Conservation (phyloP, 2,888 invertebrate species). For the Philonicus albiceps region DNA sequence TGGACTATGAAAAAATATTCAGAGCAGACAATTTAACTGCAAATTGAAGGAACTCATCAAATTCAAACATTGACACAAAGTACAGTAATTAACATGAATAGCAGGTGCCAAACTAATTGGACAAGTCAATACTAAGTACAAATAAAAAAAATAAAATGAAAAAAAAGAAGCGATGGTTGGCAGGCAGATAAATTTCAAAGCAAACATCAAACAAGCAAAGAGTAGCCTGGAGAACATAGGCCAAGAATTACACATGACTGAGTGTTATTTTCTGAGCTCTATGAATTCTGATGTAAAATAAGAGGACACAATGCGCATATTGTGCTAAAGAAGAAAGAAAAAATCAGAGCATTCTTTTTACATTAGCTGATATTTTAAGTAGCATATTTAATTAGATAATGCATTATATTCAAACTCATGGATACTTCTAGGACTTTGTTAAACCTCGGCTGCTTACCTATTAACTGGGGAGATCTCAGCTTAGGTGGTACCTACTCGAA, state of each 20-base stretch:
- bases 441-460: no score
- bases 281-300: neutral
- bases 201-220: slow-evolving; percentile 44
- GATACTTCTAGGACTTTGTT: no score
- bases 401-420: no score
- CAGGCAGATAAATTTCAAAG: slow-evolving; percentile 46
- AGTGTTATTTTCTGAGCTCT: neutral
- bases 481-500: no score
- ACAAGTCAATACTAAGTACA: slow-evolving; percentile 41
- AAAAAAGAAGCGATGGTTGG: neutral
- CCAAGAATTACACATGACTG: neutral
- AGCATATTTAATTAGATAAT: no score
- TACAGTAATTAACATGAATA: neutral
- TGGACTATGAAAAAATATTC: neutral
- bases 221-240: neutral
- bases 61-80: neutral
- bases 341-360: neutral
- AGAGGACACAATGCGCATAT: neutral
- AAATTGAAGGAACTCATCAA: no score
- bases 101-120: slow-evolving; percentile 41
- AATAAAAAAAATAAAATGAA: neutral
- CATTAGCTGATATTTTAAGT: neutral
- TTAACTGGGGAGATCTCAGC: no score
- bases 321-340: neutral
- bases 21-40: neutral